Conservation (phyloP, 1,140 invertebrate species). For the Anastrepha ludens region DNA sequence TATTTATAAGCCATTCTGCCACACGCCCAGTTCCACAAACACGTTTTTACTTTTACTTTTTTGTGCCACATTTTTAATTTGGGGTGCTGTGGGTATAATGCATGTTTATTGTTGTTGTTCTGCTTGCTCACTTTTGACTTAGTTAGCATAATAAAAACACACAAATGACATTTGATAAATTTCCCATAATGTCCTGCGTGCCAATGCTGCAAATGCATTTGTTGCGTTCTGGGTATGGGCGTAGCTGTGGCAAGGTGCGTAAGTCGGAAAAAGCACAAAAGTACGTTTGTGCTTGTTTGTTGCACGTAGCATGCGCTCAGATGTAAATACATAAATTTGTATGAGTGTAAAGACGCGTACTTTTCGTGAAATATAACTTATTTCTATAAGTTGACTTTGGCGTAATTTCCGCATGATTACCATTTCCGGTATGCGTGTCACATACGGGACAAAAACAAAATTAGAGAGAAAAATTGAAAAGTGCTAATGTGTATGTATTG, state of each 20-base stretch:
- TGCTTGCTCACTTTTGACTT: not conserved
- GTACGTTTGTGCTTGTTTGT: no score
- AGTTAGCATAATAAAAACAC: slow-evolving; percentile 5
- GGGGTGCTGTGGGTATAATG: not conserved
- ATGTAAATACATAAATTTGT: not conserved
- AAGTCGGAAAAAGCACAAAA: not conserved
- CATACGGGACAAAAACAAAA: not conserved
- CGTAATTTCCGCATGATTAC: slow-evolving; percentile 57
- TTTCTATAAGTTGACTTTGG: not conserved
- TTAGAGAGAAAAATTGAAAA: no score
- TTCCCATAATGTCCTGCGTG: slow-evolving; percentile 33
- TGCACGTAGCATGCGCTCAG: no score
- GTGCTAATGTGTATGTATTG: no score
- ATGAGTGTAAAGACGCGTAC: not conserved
- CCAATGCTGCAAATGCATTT: slow-evolving; percentile 14
- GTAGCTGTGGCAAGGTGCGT: slow-evolving; percentile 37
- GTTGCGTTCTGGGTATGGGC: slow-evolving; percentile 25
- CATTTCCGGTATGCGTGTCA: slow-evolving; percentile 56
- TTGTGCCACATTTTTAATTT: slow-evolving; percentile 12
- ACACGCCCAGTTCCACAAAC: slow-evolving; percentile 24
- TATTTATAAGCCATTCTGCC: slow-evolving; percentile 3
- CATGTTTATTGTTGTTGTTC: not conserved
- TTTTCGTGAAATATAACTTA: not conserved
- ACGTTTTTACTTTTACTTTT: slow-evolving; percentile 1
- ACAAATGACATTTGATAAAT: slow-evolving; percentile 32